These are phyloP conservation scores for Jaculus jaculus DNA, from an alignment of 2,113 vertebrate genomes.

Conservation along the genomic window DNA sequence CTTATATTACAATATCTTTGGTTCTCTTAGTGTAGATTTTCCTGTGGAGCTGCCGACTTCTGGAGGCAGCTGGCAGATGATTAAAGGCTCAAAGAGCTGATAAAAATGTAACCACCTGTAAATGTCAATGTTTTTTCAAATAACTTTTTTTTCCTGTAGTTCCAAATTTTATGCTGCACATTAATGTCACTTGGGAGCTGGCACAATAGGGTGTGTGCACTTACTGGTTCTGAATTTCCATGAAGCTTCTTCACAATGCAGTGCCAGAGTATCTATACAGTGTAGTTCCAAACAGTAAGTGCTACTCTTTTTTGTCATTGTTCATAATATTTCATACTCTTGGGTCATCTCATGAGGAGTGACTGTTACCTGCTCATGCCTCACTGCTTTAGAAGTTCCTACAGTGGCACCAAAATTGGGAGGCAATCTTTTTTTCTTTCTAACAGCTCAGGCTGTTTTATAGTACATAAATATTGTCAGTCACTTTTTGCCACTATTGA, in stretches of 20 bases:
- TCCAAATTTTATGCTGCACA: constrained; percentile 60
- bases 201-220: constrained; percentile 22
- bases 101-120: constrained; percentile 74
- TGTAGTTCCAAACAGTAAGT: not conserved
- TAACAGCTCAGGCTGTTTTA: not conserved
- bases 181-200: constrained; percentile 57
- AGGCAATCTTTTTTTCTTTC: not conserved
- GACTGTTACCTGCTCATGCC: not conserved
- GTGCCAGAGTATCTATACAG: not conserved
- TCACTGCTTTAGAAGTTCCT: not conserved
- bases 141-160: constrained; percentile 44
- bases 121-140: constrained; percentile 63
- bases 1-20: constrained; percentile 60
- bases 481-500: constrained; percentile 28
- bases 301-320: not conserved
- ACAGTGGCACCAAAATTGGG: not conserved
- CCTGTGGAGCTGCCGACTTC: constrained; percentile 68
- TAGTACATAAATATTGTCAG: not conserved
- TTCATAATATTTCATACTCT: not conserved
- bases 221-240: constrained; percentile 56
- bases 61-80: constrained; percentile 33
- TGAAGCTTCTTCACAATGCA: constrained; percentile 50
- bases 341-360: not conserved
- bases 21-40: constrained; percentile 65
- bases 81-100: constrained; percentile 76